Conservation (phyloP, 2,113 vertebrate genomes). For the Azemiops feae region DNA sequence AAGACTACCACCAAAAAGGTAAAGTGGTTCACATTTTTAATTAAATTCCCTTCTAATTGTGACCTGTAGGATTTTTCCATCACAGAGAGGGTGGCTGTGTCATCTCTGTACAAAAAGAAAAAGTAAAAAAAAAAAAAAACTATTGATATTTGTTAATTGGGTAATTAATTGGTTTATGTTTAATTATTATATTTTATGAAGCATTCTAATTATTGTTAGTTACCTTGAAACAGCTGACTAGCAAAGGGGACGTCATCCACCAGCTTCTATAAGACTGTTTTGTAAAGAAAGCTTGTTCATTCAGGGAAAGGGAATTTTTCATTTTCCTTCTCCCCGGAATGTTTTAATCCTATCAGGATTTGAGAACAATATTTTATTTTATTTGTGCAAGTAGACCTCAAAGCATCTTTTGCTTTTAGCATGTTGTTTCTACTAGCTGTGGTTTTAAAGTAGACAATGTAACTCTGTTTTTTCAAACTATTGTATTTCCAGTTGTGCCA, state of each 20-base stretch:
- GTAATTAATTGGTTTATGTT: background rate
- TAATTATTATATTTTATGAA: background rate
- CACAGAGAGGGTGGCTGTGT: background rate
- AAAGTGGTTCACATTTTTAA: background rate
- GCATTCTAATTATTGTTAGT: background rate
- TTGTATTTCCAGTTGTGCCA: background rate
- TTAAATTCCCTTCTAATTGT: background rate
- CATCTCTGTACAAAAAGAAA: background rate
- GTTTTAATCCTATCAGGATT: background rate
- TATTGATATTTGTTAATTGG: background rate
- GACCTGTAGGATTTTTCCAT: background rate
- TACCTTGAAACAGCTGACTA: background rate
- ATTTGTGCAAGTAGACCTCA: background rate
- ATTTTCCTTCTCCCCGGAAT: background rate
- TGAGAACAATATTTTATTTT: background rate
- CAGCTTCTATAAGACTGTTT: background rate
- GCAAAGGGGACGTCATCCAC: background rate
- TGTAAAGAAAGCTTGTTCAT: background rate
- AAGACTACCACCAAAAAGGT: background rate
- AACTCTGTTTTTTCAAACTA: background rate
- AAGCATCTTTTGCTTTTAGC: background rate
- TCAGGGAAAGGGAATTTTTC: background rate
- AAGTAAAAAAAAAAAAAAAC: background rate
- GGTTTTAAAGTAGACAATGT: background rate
- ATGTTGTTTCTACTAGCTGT: background rate